A percentile compares a stretch with the other conserved stretches of the same genome.
phyloP scores from a whole-genome alignment of 2,888 invertebrate species.

The Empis livida region DNA sequence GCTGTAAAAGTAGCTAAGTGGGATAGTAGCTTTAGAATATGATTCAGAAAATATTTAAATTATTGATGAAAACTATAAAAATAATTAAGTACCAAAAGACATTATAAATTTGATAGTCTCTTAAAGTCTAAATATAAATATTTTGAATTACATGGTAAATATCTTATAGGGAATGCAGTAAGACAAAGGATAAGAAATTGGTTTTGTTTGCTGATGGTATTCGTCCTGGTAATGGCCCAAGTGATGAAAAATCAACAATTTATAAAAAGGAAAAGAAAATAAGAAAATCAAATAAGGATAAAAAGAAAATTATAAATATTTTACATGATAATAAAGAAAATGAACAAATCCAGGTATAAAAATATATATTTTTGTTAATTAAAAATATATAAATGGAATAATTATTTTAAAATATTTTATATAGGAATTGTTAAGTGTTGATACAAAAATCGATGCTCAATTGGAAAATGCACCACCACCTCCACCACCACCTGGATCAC shows the following conservation, averaged over 20 bases:
- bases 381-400: no score
- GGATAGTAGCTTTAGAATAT: no score
- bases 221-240: conserved; percentile 10
- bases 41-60: no score
- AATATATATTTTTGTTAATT: no score
- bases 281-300: neutral
- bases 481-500: conserved; percentile 22
- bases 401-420: no score
- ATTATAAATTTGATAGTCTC: no score
- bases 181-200: conserved; percentile 8
- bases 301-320: neutral
- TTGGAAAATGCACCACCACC: conserved; percentile 22
- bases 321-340: neutral
- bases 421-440: conserved; percentile 4
- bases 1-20: no score
- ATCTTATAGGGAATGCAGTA: neutral
- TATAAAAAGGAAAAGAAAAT: neutral
- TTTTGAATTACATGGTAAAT: no score
- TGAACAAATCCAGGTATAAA: neutral
- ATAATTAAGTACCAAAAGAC: no score
- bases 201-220: conserved; percentile 15
- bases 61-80: no score
- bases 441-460: conserved; percentile 18
- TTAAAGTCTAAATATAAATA: no score
- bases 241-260: conserved; percentile 1